A percentile compares a stretch with the other conserved stretches of the same genome.
phyloP scores from a whole-genome alignment of 2,113 vertebrate genomes.

The Vulpes ferrilata region DNA sequence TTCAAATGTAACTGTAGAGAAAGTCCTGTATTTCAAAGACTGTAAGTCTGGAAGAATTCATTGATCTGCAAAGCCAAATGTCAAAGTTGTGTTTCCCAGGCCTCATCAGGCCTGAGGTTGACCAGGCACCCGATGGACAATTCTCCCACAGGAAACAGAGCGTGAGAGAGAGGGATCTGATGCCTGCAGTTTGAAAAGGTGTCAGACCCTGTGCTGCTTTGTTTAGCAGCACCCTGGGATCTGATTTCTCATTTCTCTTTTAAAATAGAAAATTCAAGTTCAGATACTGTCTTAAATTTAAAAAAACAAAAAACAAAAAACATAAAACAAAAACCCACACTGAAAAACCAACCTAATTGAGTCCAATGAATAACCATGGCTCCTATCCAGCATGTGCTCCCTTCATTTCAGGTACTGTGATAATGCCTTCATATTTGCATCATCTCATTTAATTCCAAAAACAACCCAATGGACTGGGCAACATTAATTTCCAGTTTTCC shows the following conservation, averaged over 20 bases:
- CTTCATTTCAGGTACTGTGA: no score
- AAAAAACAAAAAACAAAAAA: background rate
- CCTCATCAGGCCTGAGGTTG: background rate
- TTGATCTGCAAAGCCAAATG: constrained; percentile 9
- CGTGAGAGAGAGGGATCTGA: no score
- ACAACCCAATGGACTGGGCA: accelerated
- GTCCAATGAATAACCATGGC: background rate
- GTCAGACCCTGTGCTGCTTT: background rate
- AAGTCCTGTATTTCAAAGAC: constrained; percentile 30
- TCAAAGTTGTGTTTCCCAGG: background rate
- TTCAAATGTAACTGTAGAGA: background rate
- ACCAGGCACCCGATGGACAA: background rate
- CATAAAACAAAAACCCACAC: no score
- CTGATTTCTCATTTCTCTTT: background rate
- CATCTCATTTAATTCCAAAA: background rate
- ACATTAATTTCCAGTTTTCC: background rate
- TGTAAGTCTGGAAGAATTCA: background rate
- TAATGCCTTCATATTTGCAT: background rate
- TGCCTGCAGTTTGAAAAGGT: background rate
- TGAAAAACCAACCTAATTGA: no score
- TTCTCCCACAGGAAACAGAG: background rate
- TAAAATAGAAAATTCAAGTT: constrained; percentile 42
- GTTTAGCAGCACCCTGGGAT: background rate
- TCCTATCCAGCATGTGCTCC: accelerated
- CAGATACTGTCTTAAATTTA: background rate